A percentile compares a stretch with the other conserved stretches of the same genome.
Evolutionary conservation across 2,797 vertebrate species (phyloP).

Genomic region (Syndactyla subalaris): DNA sequence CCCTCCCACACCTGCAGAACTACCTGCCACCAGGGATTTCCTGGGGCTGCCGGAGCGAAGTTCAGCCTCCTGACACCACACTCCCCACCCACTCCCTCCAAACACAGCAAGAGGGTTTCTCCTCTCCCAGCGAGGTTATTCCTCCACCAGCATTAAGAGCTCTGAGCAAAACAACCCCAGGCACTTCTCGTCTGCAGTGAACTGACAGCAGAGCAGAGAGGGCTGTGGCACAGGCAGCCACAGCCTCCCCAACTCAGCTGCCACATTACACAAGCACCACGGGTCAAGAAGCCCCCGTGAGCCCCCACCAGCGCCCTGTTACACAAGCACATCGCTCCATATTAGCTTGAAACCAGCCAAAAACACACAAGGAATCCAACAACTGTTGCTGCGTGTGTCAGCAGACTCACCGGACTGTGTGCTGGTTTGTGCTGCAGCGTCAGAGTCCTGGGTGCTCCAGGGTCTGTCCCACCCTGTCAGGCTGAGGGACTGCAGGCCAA

Average conservation of each 20-base stretch:
- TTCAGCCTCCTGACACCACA: constrained; percentile 41
- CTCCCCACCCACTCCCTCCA: constrained; percentile 25
- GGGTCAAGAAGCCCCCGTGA: background rate
- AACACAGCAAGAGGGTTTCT: background rate
- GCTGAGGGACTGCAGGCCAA: constrained; percentile 96
- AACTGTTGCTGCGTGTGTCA: constrained; percentile 76
- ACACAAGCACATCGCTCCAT: constrained; percentile 38
- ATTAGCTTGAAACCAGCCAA: background rate
- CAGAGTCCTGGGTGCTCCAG: constrained; percentile 94
- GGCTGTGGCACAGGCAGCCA: constrained; percentile 38
- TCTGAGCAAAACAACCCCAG: constrained; percentile 47
- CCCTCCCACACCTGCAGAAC: background rate
- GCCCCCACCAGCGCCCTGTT: constrained; percentile 12
- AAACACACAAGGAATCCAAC: constrained; percentile 40
- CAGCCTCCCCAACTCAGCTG: background rate
- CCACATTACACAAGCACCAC: constrained; percentile 14
- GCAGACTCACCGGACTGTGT: constrained; percentile 90
- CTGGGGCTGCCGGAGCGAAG: background rate
- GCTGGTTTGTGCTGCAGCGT: constrained; percentile 85
- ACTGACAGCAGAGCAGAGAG: constrained; percentile 19
- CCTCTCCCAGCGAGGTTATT: background rate
- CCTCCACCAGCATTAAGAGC: constrained; percentile 10
- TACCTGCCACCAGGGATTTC: background rate
- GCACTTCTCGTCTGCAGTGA: constrained; percentile 47
- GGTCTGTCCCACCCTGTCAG: constrained; percentile 95